These are phyloP conservation scores for Hafferia zeledoni DNA, from an alignment of 2,797 vertebrate species.

Conservation along the genomic window DNA sequence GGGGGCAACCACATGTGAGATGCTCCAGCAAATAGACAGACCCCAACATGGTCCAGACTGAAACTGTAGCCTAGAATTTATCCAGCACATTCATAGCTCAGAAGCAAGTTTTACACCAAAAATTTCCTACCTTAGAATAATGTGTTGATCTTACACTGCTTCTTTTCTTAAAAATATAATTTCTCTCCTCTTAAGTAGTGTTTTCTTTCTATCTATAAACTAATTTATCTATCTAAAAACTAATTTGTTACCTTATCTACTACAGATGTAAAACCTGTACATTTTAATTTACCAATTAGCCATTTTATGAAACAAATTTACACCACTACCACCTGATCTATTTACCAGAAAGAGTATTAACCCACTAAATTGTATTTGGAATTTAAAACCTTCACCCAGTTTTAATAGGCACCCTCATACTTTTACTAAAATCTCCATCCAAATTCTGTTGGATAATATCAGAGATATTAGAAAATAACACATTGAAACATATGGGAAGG, in stretches of 20 bases:
- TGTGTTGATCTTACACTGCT: no score
- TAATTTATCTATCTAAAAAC: background rate
- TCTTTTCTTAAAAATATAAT: no score
- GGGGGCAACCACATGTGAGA: no score
- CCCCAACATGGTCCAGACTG: no score
- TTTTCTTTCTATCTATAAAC: background rate
- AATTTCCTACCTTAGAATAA: no score
- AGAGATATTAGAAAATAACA: background rate
- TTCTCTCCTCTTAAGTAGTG: no score
- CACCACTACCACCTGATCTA: background rate
- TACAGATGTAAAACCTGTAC: background rate
- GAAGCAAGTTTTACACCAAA: no score
- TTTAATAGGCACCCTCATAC: background rate
- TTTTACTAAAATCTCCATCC: background rate
- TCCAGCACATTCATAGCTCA: no score
- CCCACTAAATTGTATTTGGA: background rate
- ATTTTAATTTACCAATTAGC: background rate
- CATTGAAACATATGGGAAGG: background rate
- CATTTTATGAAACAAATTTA: background rate
- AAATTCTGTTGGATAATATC: background rate
- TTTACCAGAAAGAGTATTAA: background rate
- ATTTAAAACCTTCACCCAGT: background rate
- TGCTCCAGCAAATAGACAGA: no score
- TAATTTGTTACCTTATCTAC: background rate
- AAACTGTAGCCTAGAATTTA: no score